These are phyloP conservation scores for Aphelenchoides bicaudatus DNA, from an alignment of 2,888 invertebrate genomes.

Conservation along the genomic window DNA sequence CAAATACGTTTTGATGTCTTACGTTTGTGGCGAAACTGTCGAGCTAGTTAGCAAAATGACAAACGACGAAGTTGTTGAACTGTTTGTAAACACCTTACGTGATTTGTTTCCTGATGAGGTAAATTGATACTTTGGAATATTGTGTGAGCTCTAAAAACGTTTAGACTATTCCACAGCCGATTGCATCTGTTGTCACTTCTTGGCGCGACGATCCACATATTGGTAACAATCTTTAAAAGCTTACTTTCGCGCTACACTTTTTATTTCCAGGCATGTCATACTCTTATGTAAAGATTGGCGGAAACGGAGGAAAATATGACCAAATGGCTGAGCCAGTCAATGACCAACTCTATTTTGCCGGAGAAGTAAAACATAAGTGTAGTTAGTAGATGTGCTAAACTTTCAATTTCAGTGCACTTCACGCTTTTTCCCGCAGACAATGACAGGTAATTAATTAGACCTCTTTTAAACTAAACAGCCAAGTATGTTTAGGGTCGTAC, in stretches of 20 bases:
- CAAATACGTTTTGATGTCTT: conserved; percentile 61
- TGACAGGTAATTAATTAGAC: conserved; percentile 62
- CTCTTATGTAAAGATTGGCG: conserved; percentile 63
- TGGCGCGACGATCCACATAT: conserved; percentile 62
- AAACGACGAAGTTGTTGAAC: conserved; percentile 61
- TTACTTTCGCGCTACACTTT: too few relatives aligned
- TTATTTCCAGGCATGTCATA: too few relatives aligned
- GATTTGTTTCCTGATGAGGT: conserved; percentile 63
- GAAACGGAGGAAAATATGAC: conserved; percentile 61
- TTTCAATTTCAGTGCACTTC: conserved; percentile 62
- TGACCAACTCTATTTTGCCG: conserved; percentile 63
- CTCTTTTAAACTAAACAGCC: neutral
- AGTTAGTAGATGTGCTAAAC: neutral
- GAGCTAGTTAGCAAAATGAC: conserved; percentile 59
- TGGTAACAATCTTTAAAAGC: too few relatives aligned
- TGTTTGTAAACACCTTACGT: conserved; percentile 61
- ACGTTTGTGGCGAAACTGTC: conserved; percentile 62
- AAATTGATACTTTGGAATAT: conserved; percentile 13
- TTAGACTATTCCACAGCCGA: conserved; percentile 61
- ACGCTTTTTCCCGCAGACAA: conserved; percentile 63
- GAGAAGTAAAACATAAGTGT: conserved; percentile 64
- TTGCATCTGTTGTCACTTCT: conserved; percentile 62
- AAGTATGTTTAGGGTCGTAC: conserved; percentile 61
- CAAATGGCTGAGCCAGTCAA: conserved; percentile 61
- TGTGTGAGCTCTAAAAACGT: conserved; percentile 20